phyloP scores from a whole-genome alignment of 1,140 invertebrate species.

The Apis dorsata region DNA sequence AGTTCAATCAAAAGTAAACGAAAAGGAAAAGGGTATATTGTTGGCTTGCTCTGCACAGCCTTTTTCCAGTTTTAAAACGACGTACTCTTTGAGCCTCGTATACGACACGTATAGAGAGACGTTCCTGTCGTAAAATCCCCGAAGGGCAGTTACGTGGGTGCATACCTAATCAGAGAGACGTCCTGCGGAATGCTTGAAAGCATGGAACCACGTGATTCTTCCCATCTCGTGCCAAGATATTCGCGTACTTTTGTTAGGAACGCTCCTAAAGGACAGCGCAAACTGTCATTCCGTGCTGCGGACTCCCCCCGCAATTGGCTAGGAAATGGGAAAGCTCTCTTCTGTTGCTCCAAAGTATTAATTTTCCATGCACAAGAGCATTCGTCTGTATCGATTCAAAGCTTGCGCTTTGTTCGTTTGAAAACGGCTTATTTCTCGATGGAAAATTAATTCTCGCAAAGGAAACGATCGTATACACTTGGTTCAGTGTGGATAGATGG shows the following conservation, averaged over 20 bases:
- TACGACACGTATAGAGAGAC: constrained; percentile 53
- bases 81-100: constrained; percentile 46
- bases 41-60: neutral
- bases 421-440: neutral
- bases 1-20: constrained; percentile 29
- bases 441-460: neutral
- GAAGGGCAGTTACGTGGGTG: constrained; percentile 54
- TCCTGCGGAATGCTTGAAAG: constrained; percentile 47
- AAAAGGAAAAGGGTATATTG: neutral
- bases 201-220: constrained; percentile 36
- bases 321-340: neutral
- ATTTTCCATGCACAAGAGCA: constrained; percentile 17
- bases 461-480: neutral
- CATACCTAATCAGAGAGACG: constrained; percentile 60
- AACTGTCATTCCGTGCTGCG: constrained; percentile 18
- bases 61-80: constrained; percentile 44
- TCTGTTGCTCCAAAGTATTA: constrained; percentile 4
- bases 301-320: constrained; percentile 18
- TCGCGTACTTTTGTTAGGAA: constrained; percentile 35
- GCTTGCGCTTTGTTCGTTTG: neutral
- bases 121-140: constrained; percentile 39
- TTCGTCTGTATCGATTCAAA: neutral
- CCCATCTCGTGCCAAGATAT: constrained; percentile 41
- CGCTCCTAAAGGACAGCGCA: constrained; percentile 34
- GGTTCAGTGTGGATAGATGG: neutral